Base-by-base conservation (phyloP, 1,140 invertebrate genomes). In the Drosophila nikananu region DNA sequence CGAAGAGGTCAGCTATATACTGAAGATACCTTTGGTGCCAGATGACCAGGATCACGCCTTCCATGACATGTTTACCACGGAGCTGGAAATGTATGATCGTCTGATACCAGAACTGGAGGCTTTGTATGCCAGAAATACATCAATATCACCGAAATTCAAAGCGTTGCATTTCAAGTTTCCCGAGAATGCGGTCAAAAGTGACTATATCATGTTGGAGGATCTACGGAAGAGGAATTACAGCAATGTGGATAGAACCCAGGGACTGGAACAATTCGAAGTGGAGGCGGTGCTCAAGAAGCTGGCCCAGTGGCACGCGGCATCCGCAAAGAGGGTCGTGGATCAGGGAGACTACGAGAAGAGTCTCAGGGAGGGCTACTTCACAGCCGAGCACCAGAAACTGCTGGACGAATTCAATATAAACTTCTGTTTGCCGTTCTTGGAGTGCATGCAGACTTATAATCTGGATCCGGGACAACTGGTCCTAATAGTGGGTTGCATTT, bases 221-320 rank as follows among this genome's bases (percentile, higher is more conserved):
- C 51, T 90, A 10, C 49, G 72, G 2, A 23, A 37, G 0, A 74
- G 21, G 13, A 80, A 73, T 13, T 91, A 78, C 44, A 65, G 49
- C 2, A 91, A 95, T 94, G 92, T 86, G 10, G 93, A 95, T 46
- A 90, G 95, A 61, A 86, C 91, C 30, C 81, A 93, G 62, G 94
- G 95, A 2, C 66, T 95, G 7, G 91, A 94, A 12, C 76, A 94
- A 7, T 83, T 93, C 3, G 93, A 94, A 62, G 83, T 94, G 10
- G 93, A 93, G 41, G 82, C 92, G 4, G 93, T 94, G 0, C 90
- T 95, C 0, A 94, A 94, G 49, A 93, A 93, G n/a, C 71, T 95
- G 37, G 95, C 94, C 0, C 93, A 94, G 23, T 95, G 95, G 80
- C 95, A 95, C 76, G 95, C 95, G 0, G 76, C 86, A 1, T 93